Evolutionary conservation across 2,797 vertebrate species (phyloP).

Genomic region (Karalla daura): DNA sequence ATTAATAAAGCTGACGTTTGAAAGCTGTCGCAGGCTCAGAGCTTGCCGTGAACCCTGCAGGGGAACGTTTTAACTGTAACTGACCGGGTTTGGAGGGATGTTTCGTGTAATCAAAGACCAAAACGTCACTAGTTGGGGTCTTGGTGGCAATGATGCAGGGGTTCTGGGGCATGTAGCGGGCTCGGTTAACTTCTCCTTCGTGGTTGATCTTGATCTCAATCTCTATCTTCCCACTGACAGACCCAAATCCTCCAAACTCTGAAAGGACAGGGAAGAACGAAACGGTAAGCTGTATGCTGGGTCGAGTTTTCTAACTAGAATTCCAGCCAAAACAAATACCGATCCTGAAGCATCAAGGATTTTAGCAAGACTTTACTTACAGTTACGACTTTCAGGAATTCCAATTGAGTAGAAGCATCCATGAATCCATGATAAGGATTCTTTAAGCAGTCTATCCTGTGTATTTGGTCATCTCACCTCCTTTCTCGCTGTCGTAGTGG

Average conservation of each 20-base stretch:
- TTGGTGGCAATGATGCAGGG: constrained; percentile 98
- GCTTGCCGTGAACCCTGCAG: background rate
- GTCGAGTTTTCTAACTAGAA: background rate
- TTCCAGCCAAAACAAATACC: constrained; percentile 25
- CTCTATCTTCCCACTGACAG: constrained; percentile 97
- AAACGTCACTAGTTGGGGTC: constrained; percentile 96
- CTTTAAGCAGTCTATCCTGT: too few species aligned
- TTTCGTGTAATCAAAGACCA: constrained; percentile 98
- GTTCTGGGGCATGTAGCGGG: constrained; percentile 98
- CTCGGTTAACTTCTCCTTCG: constrained; percentile 97
- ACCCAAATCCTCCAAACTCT: constrained; percentile 99
- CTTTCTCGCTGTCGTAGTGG: constrained; percentile 98
- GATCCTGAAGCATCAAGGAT: constrained; percentile 47
- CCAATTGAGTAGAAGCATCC: too few species aligned
- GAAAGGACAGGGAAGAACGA: constrained; percentile 36
- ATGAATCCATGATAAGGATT: too few species aligned
- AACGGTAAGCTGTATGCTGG: too few species aligned
- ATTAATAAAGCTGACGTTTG: background rate
- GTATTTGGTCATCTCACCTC: too few species aligned
- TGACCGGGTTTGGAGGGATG: constrained; percentile 98
- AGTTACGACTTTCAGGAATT: too few species aligned
- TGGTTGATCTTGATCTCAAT: constrained; percentile 99
- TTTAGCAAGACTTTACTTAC: constrained; percentile 26
- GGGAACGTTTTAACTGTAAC: background rate
- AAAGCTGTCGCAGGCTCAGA: background rate